These are phyloP conservation scores for Oryctolagus cuniculus DNA, from an alignment of 2,113 vertebrate genomes.

Conservation along the genomic window mOryCun1.1 NC_091440.1:15911501-15912000, in stretches of 20 bases:
- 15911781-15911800: neutral
- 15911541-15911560: neutral
- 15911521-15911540: neutral
- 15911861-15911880: neutral
- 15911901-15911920: neutral
- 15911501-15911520: rapidly evolving
- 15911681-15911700: neutral
- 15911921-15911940: neutral
- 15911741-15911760: neutral
- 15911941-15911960: neutral
- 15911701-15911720: neutral
- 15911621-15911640: constrained; percentile 17
- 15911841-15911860: neutral
- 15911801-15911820: neutral
- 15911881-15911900: neutral
- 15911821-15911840: neutral
- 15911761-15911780: rapidly evolving
- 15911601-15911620: neutral
- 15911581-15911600: neutral
- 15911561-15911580: constrained; percentile 2
- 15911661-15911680: neutral
- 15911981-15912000: constrained; percentile 3
- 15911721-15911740: neutral
- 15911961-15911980: constrained; percentile 10
- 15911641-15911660: constrained; percentile 20